A percentile compares a stretch with the other conserved stretches of the same genome.
Evolutionary conservation across 2,797 vertebrate species (phyloP).

Genomic region (Melanogrammus aeglefinus): DNA sequence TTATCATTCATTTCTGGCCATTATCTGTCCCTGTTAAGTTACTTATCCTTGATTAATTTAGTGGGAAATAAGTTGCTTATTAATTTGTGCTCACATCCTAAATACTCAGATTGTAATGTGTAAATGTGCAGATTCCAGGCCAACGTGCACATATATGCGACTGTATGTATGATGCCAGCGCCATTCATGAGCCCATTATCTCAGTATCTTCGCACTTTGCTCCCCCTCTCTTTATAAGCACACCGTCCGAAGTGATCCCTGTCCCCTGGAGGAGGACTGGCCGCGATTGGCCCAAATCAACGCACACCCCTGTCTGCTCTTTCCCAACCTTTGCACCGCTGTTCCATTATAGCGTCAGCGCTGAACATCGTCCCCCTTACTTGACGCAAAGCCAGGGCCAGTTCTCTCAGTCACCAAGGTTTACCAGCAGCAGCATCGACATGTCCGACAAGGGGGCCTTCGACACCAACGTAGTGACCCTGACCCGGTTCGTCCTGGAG

Average conservation of each 20-base stretch:
- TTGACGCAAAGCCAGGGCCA: slow-evolving; percentile 24
- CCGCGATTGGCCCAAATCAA: slow-evolving; percentile 55
- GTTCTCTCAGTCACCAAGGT: slow-evolving; percentile 15
- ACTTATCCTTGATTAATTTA: not conserved
- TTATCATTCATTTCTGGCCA: not conserved
- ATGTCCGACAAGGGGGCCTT: slow-evolving; percentile 85
- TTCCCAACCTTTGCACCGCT: slow-evolving; percentile 23
- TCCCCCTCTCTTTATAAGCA: slow-evolving; percentile 15
- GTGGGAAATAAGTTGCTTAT: too few relatives aligned
- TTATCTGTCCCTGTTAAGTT: not conserved
- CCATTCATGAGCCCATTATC: slow-evolving; percentile 13
- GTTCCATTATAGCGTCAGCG: slow-evolving; percentile 46
- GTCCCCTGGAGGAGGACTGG: not conserved
- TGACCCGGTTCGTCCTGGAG: slow-evolving; percentile 93
- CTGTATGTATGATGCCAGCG: not conserved
- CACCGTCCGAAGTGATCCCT: not conserved
- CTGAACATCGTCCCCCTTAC: slow-evolving; percentile 23
- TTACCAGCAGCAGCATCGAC: slow-evolving; percentile 18
- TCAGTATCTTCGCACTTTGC: slow-evolving; percentile 67
- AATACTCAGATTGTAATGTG: too few relatives aligned
- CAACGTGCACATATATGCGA: not conserved
- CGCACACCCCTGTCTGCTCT: slow-evolving; percentile 48
- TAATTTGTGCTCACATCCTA: too few relatives aligned
- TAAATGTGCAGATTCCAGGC: not conserved
- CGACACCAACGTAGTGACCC: slow-evolving; percentile 87